A percentile compares a stretch with the other conserved stretches of the same genome.
These are phyloP conservation scores for Diachrysia chrysitis DNA, from an alignment of 2,888 invertebrate genomes.

Conservation along the genomic window DNA sequence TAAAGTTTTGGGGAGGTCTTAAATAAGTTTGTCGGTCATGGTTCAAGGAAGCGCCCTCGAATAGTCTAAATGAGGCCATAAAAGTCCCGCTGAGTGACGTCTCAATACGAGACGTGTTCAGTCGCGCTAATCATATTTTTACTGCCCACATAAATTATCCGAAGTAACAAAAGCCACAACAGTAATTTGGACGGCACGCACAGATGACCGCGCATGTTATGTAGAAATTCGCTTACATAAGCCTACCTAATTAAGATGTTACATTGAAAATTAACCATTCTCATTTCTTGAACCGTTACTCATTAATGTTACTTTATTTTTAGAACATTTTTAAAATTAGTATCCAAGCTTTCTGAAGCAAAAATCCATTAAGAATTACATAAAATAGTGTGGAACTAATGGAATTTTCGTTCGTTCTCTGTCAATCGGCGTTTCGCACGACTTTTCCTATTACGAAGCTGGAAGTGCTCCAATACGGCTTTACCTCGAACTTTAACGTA, in stretches of 20 bases:
- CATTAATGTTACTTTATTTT: constrained; percentile 15
- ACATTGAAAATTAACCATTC: constrained; percentile 24
- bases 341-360: constrained; percentile 25
- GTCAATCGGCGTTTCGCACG: constrained; percentile 54
- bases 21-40: constrained; percentile 70
- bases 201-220: constrained; percentile 61
- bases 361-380: constrained; percentile 9
- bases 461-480: constrained; percentile 64
- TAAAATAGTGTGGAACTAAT: constrained; percentile 49
- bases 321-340: constrained; percentile 20
- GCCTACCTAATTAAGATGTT: constrained; percentile 48
- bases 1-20: constrained; percentile 62
- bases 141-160: constrained; percentile 79
- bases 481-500: constrained; percentile 58
- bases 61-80: constrained; percentile 84
- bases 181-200: constrained; percentile 68
- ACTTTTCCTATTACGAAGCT: constrained; percentile 69
- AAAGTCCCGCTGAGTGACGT: constrained; percentile 82
- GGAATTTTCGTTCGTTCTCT: constrained; percentile 58
- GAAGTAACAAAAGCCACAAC: constrained; percentile 70
- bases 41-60: constrained; percentile 82
- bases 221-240: constrained; percentile 50
- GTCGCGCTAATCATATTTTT: constrained; percentile 84
- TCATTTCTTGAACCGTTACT: constrained; percentile 23
- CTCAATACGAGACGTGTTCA: constrained; percentile 74